Evolutionary conservation across 2,113 vertebrate genomes (phyloP).

Genomic region (Takifugu bimaculatus): DNA sequence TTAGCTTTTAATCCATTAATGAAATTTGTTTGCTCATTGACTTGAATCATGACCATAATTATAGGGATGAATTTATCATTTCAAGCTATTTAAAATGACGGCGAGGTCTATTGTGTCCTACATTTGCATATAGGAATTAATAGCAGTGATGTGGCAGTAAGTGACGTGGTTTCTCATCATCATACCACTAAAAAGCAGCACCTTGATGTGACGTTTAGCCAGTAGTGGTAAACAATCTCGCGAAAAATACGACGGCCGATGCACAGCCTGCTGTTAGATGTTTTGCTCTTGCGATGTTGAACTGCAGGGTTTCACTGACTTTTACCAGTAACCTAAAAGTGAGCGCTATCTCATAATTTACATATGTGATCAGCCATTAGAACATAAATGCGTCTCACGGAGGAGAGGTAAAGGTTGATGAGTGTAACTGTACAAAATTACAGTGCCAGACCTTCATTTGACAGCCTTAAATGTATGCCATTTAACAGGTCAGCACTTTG

Average conservation of each 20-base stretch:
- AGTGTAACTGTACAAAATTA: constrained; percentile 42
- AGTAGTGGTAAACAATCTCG: constrained; percentile 12
- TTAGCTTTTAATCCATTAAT: constrained; percentile 79
- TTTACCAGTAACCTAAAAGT: constrained; percentile 37
- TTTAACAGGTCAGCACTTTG: constrained; percentile 64
- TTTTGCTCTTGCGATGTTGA: neutral
- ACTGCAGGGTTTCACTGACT: constrained; percentile 19
- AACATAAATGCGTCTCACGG: constrained; percentile 41
- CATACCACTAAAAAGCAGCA: constrained; percentile 25
- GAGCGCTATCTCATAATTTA: constrained; percentile 51
- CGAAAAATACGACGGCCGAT: constrained; percentile 8
- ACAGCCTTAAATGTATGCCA: constrained; percentile 40
- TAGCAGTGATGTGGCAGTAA: constrained; percentile 74
- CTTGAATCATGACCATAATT: constrained; percentile 78
- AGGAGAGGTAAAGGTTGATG: constrained; percentile 31
- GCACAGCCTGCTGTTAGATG: neutral
- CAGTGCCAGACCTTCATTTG: constrained; percentile 44
- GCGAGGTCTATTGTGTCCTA: constrained; percentile 54
- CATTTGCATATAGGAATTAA: constrained; percentile 76
- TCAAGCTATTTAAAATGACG: constrained; percentile 69
- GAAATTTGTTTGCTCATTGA: constrained; percentile 81
- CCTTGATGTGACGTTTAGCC: constrained; percentile 37
- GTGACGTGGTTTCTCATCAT: constrained; percentile 64
- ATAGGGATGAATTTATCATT: constrained; percentile 74
- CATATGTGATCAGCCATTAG: constrained; percentile 53